Percentiles rank a stretch among this genome's conserved stretches.
Conservation (phyloP, 2,113 vertebrate species). For the Muscicapa adusta region DNA sequence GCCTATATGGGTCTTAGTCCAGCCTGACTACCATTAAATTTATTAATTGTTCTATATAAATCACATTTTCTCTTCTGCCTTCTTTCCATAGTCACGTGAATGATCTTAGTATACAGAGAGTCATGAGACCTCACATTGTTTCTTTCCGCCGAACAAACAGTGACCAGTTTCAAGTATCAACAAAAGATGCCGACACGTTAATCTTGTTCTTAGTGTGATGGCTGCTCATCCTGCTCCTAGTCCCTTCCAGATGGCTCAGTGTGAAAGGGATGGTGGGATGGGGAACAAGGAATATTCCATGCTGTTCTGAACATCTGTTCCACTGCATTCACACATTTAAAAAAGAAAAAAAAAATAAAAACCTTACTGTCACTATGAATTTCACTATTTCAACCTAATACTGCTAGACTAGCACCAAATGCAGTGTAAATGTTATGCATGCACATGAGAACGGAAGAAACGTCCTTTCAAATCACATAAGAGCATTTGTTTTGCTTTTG, state of each 20-base stretch:
- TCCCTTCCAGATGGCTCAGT: conserved; percentile 35
- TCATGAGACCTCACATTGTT: not conserved
- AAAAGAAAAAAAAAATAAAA: not conserved
- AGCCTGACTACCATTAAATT: not conserved
- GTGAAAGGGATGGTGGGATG: not conserved
- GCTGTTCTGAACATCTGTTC: conserved; percentile 39
- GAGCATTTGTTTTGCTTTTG: not conserved
- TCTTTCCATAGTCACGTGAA: not conserved
- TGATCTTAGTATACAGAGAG: not conserved
- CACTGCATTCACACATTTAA: not conserved
- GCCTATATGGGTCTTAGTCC: not conserved
- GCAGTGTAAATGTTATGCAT: not conserved
- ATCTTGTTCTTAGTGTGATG: conserved; percentile 65
- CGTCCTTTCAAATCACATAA: not conserved
- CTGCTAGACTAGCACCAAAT: not conserved
- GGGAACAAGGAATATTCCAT: not conserved
- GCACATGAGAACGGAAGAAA: not conserved
- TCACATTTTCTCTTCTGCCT: not conserved
- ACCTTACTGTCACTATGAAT: not conserved
- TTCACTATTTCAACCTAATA: not conserved
- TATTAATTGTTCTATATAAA: not conserved
- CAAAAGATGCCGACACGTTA: conserved; percentile 72
- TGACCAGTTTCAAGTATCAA: conserved; percentile 76
- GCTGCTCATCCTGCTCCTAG: conserved; percentile 28
- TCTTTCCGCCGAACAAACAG: not conserved